Conservation (phyloP, 1,140 invertebrate genomes). For the Lanistes nyassanus region DNA sequence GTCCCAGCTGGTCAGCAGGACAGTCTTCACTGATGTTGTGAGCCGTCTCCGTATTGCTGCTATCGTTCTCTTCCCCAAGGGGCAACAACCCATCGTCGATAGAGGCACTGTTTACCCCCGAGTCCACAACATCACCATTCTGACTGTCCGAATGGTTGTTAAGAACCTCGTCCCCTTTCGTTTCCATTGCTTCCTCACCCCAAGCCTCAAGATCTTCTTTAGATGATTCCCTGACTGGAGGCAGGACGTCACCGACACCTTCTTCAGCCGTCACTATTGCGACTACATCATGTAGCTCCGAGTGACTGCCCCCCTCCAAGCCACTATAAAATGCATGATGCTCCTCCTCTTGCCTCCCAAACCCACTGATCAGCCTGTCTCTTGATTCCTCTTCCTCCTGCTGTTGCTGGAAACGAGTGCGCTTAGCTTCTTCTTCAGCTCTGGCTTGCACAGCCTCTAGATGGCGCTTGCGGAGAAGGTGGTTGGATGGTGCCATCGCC, state of each 20-base stretch:
- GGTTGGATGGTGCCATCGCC: conserved; percentile 55
- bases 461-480: conserved; percentile 19
- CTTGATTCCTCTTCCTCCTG: conserved; percentile 1
- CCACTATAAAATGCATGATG: neutral
- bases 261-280: conserved; percentile 14
- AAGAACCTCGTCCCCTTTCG: neutral
- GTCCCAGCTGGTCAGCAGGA: too few species aligned
- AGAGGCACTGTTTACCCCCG: neutral
- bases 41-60: too few species aligned
- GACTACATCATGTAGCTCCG: conserved; percentile 11
- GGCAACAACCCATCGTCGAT: neutral
- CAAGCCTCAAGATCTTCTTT: neutral
- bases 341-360: neutral
- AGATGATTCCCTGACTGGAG: neutral
- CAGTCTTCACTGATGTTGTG: too few species aligned
- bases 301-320: neutral
- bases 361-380: neutral
- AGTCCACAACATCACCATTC: neutral
- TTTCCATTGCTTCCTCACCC: neutral
- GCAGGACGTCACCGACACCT: neutral
- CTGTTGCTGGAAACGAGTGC: neutral
- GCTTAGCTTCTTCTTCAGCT: conserved; percentile 16
- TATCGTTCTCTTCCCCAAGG: neutral
- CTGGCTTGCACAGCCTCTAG: conserved; percentile 14
- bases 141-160: neutral